These are phyloP conservation scores for Drosophila jambulina DNA, from an alignment of 1,140 invertebrate species.

Conservation along the genomic window DNA sequence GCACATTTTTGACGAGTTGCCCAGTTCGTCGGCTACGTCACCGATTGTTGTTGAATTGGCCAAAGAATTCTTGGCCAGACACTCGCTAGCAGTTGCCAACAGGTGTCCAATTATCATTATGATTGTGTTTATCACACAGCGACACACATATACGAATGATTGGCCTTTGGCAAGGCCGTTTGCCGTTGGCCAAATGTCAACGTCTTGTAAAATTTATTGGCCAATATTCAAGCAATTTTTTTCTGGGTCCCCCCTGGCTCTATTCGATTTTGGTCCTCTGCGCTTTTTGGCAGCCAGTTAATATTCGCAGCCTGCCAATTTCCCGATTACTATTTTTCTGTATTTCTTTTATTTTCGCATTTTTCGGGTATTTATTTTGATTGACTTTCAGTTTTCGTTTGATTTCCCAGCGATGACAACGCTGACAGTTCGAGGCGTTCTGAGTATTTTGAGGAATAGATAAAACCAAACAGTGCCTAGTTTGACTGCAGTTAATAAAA, in stretches of 20 bases:
- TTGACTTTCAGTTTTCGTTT: slow-evolving; percentile 50
- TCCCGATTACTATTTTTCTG: slow-evolving; percentile 46
- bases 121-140: slow-evolving; percentile 57
- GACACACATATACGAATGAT: slow-evolving; percentile 58
- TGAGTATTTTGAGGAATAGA: not conserved
- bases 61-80: slow-evolving; percentile 57
- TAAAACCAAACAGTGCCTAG: not conserved
- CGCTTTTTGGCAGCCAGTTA: slow-evolving; percentile 75
- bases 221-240: slow-evolving; percentile 74
- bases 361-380: slow-evolving; percentile 48
- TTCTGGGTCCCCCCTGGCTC: slow-evolving; percentile 1
- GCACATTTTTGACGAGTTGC: slow-evolving; percentile 82
- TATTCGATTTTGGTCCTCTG: slow-evolving; percentile 20
- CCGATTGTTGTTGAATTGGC: slow-evolving; percentile 78
- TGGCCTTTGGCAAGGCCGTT: slow-evolving; percentile 72
- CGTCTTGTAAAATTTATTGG: slow-evolving; percentile 83
- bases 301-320: slow-evolving; percentile 78
- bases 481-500: slow-evolving; percentile 17
- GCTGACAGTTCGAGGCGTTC: slow-evolving; percentile 13
- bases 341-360: slow-evolving; percentile 37
- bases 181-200: slow-evolving; percentile 68
- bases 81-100: slow-evolving; percentile 57
- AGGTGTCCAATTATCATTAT: slow-evolving; percentile 75
- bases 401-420: slow-evolving; percentile 28
- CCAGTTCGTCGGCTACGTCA: slow-evolving; percentile 70